A percentile compares a stretch with the other conserved stretches of the same genome.
Conservation (phyloP, 2,888 invertebrate species). For the Sussaba pulchella region DNA sequence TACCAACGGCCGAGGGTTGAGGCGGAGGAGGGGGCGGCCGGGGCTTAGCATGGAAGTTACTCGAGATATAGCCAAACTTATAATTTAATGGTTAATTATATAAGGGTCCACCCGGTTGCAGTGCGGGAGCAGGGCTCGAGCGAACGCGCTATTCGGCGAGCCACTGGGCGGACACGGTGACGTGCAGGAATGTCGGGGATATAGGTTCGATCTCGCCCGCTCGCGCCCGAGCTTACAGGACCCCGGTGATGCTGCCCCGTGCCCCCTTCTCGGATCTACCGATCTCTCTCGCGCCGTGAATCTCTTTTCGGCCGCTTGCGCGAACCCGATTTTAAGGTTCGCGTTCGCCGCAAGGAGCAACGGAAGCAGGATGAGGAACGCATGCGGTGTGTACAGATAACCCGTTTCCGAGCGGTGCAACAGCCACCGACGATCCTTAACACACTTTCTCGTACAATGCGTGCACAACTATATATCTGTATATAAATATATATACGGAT, state of each 20-base stretch:
- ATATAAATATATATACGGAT: neutral
- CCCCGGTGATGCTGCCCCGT: constrained; percentile 13
- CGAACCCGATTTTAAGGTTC: constrained; percentile 31
- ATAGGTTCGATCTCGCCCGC: constrained; percentile 55
- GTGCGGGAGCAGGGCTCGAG: constrained; percentile 59
- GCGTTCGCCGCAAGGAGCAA: constrained; percentile 57
- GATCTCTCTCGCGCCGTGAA: constrained; percentile 30
- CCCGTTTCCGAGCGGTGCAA: constrained; percentile 57
- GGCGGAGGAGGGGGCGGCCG: neutral
- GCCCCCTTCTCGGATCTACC: constrained; percentile 34
- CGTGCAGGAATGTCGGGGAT: constrained; percentile 81
- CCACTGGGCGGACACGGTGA: constrained; percentile 84
- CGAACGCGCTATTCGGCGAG: constrained; percentile 80
- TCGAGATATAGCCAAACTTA: constrained; percentile 83
- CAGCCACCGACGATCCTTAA: constrained; percentile 55
- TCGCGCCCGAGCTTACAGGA: constrained; percentile 28
- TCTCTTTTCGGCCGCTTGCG: constrained; percentile 53
- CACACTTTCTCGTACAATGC: constrained; percentile 46
- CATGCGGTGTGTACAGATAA: constrained; percentile 47
- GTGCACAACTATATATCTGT: constrained; percentile 27
- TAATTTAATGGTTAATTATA: constrained; percentile 85
- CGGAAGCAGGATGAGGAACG: constrained; percentile 49
- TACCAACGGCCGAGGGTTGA: neutral
- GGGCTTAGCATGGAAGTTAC: constrained; percentile 62
- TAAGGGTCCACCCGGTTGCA: constrained; percentile 78